These are phyloP conservation scores for Apogon hyalosoma DNA, from an alignment of 2,797 vertebrate species.

Conservation along the genomic window DNA sequence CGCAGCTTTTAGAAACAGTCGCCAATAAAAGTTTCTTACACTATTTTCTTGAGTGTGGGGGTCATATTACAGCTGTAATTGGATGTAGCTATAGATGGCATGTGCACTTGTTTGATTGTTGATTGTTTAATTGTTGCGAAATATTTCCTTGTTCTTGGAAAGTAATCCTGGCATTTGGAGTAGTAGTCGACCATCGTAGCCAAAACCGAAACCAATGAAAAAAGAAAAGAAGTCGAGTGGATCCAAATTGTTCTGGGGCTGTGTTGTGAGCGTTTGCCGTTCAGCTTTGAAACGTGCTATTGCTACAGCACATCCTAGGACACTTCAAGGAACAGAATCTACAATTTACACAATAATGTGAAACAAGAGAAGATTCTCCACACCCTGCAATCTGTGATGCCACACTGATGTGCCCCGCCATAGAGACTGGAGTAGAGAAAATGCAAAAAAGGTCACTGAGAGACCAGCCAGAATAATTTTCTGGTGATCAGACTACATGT, in stretches of 20 bases:
- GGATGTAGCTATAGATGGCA: no score
- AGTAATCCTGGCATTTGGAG: neutral
- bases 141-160: neutral
- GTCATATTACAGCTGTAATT: no score
- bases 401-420: constrained; percentile 37
- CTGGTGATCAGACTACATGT: constrained; percentile 51
- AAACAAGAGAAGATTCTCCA: constrained; percentile 50
- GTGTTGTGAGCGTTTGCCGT: neutral
- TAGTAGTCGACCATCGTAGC: neutral
- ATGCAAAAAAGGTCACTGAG: constrained; percentile 41
- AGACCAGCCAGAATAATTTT: constrained; percentile 53
- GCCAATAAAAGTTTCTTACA: neutral
- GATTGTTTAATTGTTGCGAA: no score
- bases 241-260: constrained; percentile 9
- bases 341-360: constrained; percentile 42
- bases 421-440: constrained; percentile 30
- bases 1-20: neutral
- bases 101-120: no score
- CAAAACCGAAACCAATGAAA: neutral
- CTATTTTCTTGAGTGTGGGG: neutral
- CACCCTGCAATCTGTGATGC: constrained; percentile 50
- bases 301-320: neutral
- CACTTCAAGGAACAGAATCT: constrained; percentile 27
- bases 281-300: constrained; percentile 19
- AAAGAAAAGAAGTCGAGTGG: neutral